Conservation (phyloP, 1,140 invertebrate genomes). For the Microplitis mediator region DNA sequence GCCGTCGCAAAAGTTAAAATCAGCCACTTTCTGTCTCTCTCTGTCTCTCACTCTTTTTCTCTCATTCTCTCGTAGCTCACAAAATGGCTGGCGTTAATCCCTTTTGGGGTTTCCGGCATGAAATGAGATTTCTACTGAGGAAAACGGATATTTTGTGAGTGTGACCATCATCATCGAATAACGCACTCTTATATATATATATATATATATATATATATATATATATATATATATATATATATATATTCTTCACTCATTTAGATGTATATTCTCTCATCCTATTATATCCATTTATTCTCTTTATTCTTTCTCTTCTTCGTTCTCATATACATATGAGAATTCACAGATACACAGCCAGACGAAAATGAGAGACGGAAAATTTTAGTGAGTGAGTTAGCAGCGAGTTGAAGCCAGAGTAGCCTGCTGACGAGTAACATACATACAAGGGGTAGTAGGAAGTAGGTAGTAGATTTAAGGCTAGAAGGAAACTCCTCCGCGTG, state of each 20-base stretch:
- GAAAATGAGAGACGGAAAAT: slow-evolving; percentile 15
- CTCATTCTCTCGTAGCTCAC: background rate
- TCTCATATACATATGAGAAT: slow-evolving; percentile 23
- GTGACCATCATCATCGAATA: slow-evolving; percentile 10
- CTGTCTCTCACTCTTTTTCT: slow-evolving; percentile 16
- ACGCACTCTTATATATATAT: background rate
- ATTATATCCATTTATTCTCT: too few relatives aligned
- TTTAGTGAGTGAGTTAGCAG: slow-evolving; percentile 6
- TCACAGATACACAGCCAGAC: slow-evolving; percentile 9
- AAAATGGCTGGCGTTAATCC: slow-evolving; percentile 57
- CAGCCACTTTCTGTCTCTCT: slow-evolving; percentile 38
- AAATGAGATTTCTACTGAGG: slow-evolving; percentile 56
- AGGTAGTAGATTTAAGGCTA: slow-evolving; percentile 56
- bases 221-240: background rate
- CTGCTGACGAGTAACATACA: too few relatives aligned
- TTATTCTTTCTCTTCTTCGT: background rate
- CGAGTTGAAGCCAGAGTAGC: background rate
- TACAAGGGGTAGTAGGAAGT: background rate
- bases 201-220: background rate
- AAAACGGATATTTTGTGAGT: slow-evolving; percentile 34
- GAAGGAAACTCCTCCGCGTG: slow-evolving; percentile 44
- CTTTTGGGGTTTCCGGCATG: slow-evolving; percentile 52
- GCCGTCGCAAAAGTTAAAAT: slow-evolving; percentile 51
- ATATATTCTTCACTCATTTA: background rate
- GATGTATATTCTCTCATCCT: background rate